A percentile compares a stretch with the other conserved stretches of the same genome.
Conservation (phyloP, 2,888 invertebrate genomes). For the Nezara viridula region DNA sequence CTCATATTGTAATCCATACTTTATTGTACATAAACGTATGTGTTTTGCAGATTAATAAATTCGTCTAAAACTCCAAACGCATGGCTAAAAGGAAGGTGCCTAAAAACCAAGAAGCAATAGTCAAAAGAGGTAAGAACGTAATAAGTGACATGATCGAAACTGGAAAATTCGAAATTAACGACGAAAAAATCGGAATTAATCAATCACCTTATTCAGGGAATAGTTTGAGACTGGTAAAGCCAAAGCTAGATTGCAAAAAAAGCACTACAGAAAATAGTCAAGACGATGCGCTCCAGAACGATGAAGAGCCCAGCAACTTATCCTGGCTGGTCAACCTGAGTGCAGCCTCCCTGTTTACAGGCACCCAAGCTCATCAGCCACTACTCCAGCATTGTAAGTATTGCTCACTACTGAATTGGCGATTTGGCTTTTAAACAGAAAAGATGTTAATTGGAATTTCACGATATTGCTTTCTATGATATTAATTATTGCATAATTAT, state of each 20-base stretch:
- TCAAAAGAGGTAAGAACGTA: constrained; percentile 17
- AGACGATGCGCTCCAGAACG: constrained; percentile 12
- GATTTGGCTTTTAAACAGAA: too few species aligned
- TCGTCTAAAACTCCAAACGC: background rate
- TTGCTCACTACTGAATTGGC: too few species aligned
- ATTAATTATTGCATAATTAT: background rate
- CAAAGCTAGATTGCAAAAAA: background rate
- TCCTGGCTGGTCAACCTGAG: constrained; percentile 67
- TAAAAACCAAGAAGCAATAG: constrained; percentile 5
- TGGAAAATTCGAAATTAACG: constrained; percentile 2
- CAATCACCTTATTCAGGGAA: background rate
- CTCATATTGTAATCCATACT: background rate
- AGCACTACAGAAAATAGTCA: background rate
- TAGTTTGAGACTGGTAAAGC: background rate
- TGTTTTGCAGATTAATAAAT: background rate
- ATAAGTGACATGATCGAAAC: background rate
- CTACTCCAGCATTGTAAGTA: background rate
- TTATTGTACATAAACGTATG: background rate
- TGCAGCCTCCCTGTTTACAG: constrained; percentile 66
- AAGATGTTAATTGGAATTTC: too few species aligned
- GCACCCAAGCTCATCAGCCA: background rate
- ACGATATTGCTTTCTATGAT: too few species aligned
- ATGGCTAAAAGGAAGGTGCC: constrained; percentile 49
- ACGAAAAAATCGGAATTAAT: background rate
- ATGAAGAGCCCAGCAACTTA: constrained; percentile 63